Base-by-base conservation (phyloP, 2,113 vertebrate genomes). In the Okapia johnstoni region DNA sequence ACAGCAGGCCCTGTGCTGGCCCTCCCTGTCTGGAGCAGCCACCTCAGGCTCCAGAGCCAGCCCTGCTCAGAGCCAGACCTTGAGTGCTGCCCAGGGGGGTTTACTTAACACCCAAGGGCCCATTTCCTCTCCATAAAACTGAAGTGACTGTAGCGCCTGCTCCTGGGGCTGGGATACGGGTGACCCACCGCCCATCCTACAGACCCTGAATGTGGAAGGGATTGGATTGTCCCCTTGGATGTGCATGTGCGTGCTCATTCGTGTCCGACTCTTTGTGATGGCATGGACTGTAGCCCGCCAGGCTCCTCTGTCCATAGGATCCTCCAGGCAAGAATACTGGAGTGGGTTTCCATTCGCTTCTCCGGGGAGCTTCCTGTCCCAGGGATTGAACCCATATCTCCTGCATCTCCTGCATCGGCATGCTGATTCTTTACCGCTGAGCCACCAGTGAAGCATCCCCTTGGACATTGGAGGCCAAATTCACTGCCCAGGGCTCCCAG, bases 61-160 rank as follows among this genome's bases (percentile, higher is more conserved):
- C n/a, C 23, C 23, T 26, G 54, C 28, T 58, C 36, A 0, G 6
- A 80, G 14, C 21, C 16, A 13, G 33, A 6, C 14, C 61, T 88
- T 57, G 30, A 54, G 6, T 30, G 48, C 7, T 52, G 23, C 40
- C 50, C 3, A 3, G 43, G 30, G 57, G 7, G 3, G 19, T 13
- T 76, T 36, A 26, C 50, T 90, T 2, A n/a, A 33, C 3, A 12
- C 1, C 15, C 7, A 21, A 5, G 57, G 11, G 7, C 12, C 66
- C 55, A 19, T 7, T 76, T 23, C 26, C 57, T 77, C 60, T 84
- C 48, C 46, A 30, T 25, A 54, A 77, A 63, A 66, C 40, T 25
- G 14, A 80, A 30, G 19, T 2, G 3, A 13, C 3, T 1, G 0
- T 3, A 25, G 43, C 11, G 1, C 7, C 46, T 43, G 33, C 33